phyloP scores from a whole-genome alignment of 2,113 vertebrate species.

The Malurus alboscapulatus region DNA sequence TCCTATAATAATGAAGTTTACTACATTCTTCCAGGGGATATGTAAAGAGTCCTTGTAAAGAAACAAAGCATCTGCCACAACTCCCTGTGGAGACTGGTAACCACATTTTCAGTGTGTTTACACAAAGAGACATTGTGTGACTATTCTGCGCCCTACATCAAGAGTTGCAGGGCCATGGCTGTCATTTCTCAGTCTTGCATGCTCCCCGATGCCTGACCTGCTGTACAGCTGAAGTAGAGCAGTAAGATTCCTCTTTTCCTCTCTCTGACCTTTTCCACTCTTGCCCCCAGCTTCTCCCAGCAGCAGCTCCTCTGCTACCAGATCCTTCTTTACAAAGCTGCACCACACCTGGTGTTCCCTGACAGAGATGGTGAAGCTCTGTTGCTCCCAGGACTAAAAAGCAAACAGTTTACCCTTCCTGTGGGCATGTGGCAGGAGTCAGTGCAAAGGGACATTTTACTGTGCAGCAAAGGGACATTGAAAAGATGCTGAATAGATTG shows the following conservation, averaged over 20 bases:
- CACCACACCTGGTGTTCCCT: not conserved
- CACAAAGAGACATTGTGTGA: not conserved
- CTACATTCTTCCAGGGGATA: not conserved
- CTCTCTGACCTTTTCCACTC: not conserved
- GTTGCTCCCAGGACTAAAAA: not conserved
- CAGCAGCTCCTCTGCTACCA: not conserved
- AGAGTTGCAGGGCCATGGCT: not conserved
- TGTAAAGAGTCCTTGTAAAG: not conserved
- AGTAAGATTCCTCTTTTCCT: not conserved
- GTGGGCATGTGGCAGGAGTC: fast-evolving
- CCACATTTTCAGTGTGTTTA: not conserved
- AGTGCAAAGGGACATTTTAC: not conserved
- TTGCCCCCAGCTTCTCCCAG: not conserved
- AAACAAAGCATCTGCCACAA: not conserved
- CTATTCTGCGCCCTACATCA: not conserved
- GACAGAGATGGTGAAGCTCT: not conserved
- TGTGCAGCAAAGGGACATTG: not conserved
- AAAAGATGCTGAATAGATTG: not conserved
- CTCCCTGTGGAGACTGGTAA: not conserved
- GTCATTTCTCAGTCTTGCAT: not conserved
- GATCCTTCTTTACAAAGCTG: not conserved
- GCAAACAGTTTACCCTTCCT: not conserved
- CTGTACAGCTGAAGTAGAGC: not conserved
- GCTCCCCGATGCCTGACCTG: not conserved
- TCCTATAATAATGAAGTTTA: not conserved